A percentile compares a stretch with the other conserved stretches of the same genome.
Conservation (phyloP, 2,797 vertebrate genomes). For the Florisuga fusca region DNA sequence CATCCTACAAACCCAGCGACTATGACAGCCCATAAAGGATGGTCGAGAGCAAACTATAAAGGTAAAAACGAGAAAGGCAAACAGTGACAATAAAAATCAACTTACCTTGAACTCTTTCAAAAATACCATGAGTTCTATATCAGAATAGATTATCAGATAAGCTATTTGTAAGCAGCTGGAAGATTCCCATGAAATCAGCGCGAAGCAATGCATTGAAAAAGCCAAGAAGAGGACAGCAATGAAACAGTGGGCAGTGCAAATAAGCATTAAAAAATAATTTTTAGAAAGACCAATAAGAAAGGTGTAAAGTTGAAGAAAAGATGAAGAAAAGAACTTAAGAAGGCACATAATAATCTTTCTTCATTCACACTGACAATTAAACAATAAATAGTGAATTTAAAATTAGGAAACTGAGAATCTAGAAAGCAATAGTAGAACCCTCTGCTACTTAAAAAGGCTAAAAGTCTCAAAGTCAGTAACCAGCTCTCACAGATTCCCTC, state of each 20-base stretch:
- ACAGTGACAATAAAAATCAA: neutral
- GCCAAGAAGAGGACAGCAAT: neutral
- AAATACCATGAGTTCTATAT: neutral
- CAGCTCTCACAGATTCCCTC: no score
- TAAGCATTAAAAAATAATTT: neutral
- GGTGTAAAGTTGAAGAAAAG: neutral
- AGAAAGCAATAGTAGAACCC: neutral
- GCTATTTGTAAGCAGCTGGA: neutral
- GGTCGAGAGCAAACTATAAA: neutral
- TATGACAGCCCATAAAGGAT: neutral
- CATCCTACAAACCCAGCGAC: neutral
- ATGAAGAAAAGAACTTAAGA: neutral
- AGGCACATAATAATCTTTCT: neutral
- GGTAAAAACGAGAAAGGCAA: neutral
- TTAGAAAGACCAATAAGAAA: neutral
- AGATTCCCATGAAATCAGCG: neutral
- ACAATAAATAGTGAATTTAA: neutral
- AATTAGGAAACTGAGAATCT: neutral
- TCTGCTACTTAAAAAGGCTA: no score
- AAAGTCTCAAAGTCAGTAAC: no score
- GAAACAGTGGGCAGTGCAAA: neutral
- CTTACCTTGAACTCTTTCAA: slow-evolving; percentile 8
- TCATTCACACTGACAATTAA: neutral
- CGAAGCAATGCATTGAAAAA: neutral
- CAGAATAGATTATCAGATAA: neutral